A percentile compares a stretch with the other conserved stretches of the same genome.
Evolutionary conservation across 2,888 invertebrate species (phyloP).

Genomic region (Junonia oenone): DNA sequence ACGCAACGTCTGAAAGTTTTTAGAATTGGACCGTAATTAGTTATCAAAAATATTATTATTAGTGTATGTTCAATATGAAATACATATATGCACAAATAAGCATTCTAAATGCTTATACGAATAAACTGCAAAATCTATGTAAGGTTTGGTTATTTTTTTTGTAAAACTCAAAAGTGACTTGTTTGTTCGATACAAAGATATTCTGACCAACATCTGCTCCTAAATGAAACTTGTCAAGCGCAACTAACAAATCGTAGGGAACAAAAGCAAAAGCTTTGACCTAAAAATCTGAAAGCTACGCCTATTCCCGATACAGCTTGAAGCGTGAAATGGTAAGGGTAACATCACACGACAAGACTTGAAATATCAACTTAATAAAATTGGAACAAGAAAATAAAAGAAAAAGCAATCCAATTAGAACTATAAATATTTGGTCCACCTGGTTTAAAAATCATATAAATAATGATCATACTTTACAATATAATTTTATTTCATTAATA

Average conservation of each 20-base stretch:
- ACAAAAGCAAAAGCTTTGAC: conserved; percentile 44
- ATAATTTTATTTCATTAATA: no score
- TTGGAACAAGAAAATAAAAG: no score
- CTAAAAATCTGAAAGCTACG: conserved; percentile 40
- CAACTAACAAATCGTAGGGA: conserved; percentile 36
- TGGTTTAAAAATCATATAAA: no score
- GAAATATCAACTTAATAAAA: neutral
- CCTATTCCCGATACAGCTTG: conserved; percentile 33
- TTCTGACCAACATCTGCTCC: conserved; percentile 15
- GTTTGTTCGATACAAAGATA: neutral
- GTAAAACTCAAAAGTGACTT: neutral
- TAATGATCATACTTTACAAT: no score
- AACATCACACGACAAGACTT: neutral
- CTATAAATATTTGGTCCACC: no score
- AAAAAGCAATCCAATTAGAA: no score
- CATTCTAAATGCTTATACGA: neutral
- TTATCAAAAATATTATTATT: neutral
- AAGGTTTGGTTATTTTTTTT: neutral
- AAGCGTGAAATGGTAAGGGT: conserved; percentile 27
- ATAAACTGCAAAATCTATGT: neutral
- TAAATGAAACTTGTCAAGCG: conserved; percentile 36
- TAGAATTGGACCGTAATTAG: neutral
- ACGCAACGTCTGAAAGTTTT: neutral
- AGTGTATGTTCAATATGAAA: neutral
- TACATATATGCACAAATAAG: no score